Base-by-base conservation (phyloP, 2,113 vertebrate genomes). In the Agelaius tricolor region DNA sequence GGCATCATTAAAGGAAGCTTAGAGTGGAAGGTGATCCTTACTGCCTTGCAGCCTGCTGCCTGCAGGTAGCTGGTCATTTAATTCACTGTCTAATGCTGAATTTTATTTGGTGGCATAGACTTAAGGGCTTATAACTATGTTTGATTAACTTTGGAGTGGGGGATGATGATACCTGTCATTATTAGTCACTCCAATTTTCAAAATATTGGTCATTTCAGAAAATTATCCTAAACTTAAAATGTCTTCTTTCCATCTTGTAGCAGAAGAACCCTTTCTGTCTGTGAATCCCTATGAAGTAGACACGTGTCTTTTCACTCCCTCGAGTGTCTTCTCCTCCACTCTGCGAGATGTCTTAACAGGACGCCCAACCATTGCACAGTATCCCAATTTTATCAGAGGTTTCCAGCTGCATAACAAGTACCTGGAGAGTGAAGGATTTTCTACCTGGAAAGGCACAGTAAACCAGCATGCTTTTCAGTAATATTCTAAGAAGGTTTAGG, bases 321-420 rank as follows among this genome's bases (percentile, higher is more conserved):
- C 93, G 0, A 80, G 84, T 1, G 11, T 15, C 16, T n/a, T 97
- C 68, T 96, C 97, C 63, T 87, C 69, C 44, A 24, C 80, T 69
- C 74, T 98, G 41, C 96, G 97, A 95, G 98, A 97, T 27, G 94
- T 98, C 65, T 93, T 98, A 90, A 98, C 97, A 8, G 94, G 94
- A 65, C 97, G 13, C 66, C 98, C 92, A 87, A 97, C 92, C 44
- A 95, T 98, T 97, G 92, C 93, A 63, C 76, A 84, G 84, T 97
- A 86, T 65, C 92, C 97, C 51, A 98, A 98, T 94, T 98, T 98
- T 84, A 97, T 98, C 73, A 94, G 75, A 54, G 98, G 98, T 39
- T 97, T 98, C 71, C 98, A 98, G 69, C 83, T 98, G 92, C 98
- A 98, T 90, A 96, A 20, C 67, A 93, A 97, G 43, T 98, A 98